Evolutionary conservation across 1,140 invertebrate genomes (phyloP).

Genomic region (Chrysomallon squamiferum): DNA sequence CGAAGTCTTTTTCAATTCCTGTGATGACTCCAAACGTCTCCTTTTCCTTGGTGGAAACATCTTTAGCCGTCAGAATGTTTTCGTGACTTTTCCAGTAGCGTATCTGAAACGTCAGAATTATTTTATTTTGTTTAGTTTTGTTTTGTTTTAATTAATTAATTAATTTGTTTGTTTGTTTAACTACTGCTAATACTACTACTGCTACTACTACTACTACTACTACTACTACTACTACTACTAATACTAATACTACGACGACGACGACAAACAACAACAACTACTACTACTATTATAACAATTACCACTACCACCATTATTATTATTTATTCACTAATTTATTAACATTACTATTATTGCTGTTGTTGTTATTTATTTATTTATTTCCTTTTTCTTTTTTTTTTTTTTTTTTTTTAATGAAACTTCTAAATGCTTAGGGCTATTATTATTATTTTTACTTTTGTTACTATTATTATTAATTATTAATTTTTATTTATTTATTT

Average conservation of each 20-base stretch:
- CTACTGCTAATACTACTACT: too few relatives aligned
- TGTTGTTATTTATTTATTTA: too few relatives aligned
- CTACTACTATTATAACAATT: not conserved
- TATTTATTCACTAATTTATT: too few relatives aligned
- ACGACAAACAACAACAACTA: not conserved
- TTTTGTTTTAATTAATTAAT: not conserved
- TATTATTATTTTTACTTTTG: too few relatives aligned
- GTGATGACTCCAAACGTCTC: constrained; percentile 16
- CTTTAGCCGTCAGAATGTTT: constrained; percentile 30
- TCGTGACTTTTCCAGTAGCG: constrained; percentile 32
- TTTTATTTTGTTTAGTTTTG: not conserved
- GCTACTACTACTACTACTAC: not conserved
- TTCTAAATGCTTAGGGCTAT: too few relatives aligned
- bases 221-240: not conserved
- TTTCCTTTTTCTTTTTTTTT: too few relatives aligned
- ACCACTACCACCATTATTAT: too few relatives aligned
- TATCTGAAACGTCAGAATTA: constrained; percentile 18
- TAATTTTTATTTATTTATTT: too few relatives aligned
- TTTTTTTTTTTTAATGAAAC: too few relatives aligned
- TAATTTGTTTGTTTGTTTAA: too few relatives aligned
- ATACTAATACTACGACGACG: not conserved
- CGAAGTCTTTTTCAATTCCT: constrained; percentile 22
- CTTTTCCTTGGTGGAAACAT: constrained; percentile 16
- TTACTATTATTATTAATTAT: too few relatives aligned
- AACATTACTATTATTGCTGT: too few relatives aligned